Conservation (phyloP, 2,888 invertebrate genomes). For the Therioaphis trifolii region DNA sequence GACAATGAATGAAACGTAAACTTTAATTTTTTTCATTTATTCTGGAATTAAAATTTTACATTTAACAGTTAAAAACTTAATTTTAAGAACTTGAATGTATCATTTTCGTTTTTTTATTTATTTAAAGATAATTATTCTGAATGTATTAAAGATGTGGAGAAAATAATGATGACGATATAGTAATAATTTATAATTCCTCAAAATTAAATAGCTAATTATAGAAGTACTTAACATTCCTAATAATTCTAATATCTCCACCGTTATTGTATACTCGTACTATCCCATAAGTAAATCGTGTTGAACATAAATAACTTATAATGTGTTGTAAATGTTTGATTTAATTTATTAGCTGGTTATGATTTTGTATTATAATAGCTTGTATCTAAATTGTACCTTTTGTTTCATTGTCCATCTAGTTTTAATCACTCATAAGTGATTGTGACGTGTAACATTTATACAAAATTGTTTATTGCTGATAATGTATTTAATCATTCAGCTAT, state of each 20-base stretch:
- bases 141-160: no score
- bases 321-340: not conserved
- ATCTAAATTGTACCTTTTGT: not conserved
- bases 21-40: no score
- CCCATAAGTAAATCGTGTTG: no score
- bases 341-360: not conserved
- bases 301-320: not conserved
- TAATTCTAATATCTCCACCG: no score
- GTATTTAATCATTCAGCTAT: conserved; percentile 6
- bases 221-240: no score
- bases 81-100: not conserved
- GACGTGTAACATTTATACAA: not conserved
- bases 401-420: not conserved
- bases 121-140: not conserved
- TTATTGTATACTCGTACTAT: no score
- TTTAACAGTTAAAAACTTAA: no score
- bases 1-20: no score
- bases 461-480: conserved; percentile 1
- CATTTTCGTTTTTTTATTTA: not conserved
- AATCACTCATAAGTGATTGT: conserved; percentile 23
- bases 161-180: not conserved
- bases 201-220: not conserved
- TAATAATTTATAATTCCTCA: not conserved
- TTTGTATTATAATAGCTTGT: not conserved
- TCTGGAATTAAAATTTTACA: no score